Conservation (phyloP, 1,140 invertebrate species). For the Drosophila bifasciata region DNA sequence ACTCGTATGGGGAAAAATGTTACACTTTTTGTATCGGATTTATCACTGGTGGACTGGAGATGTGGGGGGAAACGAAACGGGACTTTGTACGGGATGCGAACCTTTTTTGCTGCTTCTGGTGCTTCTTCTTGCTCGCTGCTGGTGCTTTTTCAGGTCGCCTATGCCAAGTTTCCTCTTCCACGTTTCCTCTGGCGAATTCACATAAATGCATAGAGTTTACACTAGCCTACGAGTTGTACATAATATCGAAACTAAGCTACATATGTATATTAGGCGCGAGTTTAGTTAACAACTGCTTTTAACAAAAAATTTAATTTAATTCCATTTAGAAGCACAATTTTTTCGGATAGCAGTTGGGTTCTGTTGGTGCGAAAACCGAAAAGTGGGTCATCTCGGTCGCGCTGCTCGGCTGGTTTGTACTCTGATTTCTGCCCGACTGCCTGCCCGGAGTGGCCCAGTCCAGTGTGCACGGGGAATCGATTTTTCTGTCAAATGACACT, state of each 20-base stretch:
- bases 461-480: slow-evolving; percentile 73
- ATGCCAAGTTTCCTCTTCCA: slow-evolving; percentile 69
- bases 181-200: slow-evolving; percentile 72
- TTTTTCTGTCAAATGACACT: slow-evolving; percentile 78
- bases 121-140: slow-evolving; percentile 51
- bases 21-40: slow-evolving; percentile 20
- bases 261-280: slow-evolving; percentile 25
- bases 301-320: slow-evolving; percentile 60
- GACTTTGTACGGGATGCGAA: slow-evolving; percentile 40
- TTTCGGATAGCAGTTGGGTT: slow-evolving; percentile 66
- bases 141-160: slow-evolving; percentile 72
- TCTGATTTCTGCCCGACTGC: slow-evolving; percentile 71
- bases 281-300: slow-evolving; percentile 49
- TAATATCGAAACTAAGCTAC: slow-evolving; percentile 59
- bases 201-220: slow-evolving; percentile 81
- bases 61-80: no score
- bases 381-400: slow-evolving; percentile 84
- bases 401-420: slow-evolving; percentile 77
- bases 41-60: neutral
- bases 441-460: slow-evolving; percentile 57
- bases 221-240: slow-evolving; percentile 74
- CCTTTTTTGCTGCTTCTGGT: slow-evolving; percentile 71
- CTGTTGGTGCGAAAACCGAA: slow-evolving; percentile 80
- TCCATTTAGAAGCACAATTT: slow-evolving; percentile 51
- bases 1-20: slow-evolving; percentile 10